A percentile compares a stretch with the other conserved stretches of the same genome.
These are phyloP conservation scores for Eupithecia dodoneata DNA, from an alignment of 2,888 invertebrate species.

Conservation along the genomic window DNA sequence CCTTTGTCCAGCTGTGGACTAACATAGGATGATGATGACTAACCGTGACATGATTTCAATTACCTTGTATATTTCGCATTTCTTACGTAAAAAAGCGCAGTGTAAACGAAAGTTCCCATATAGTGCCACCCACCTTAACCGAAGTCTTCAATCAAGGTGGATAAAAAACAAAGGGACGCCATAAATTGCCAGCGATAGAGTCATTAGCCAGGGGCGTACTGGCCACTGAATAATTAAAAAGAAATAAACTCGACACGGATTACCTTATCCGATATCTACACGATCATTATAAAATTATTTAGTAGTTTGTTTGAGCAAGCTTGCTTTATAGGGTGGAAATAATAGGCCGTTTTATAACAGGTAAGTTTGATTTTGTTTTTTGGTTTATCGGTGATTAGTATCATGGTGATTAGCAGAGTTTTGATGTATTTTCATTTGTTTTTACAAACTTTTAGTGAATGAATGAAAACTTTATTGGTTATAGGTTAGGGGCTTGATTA, in stretches of 20 bases:
- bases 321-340: slow-evolving; percentile 49
- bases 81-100: neutral
- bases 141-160: slow-evolving; percentile 62
- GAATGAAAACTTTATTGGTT: no score
- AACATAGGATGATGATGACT: no score
- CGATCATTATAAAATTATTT: slow-evolving; percentile 73
- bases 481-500: no score
- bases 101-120: neutral
- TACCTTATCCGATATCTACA: slow-evolving; percentile 76
- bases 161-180: slow-evolving; percentile 73
- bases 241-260: slow-evolving; percentile 82
- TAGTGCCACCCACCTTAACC: slow-evolving; percentile 38
- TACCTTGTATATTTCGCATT: no score
- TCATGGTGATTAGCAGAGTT: neutral
- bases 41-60: no score
- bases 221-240: slow-evolving; percentile 80
- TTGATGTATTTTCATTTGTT: neutral
- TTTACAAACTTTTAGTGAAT: neutral
- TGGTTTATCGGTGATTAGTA: slow-evolving; percentile 17
- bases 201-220: slow-evolving; percentile 80
- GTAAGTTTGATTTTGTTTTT: slow-evolving; percentile 20
- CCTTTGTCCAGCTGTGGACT: no score
- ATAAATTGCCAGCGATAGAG: slow-evolving; percentile 79
- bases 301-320: slow-evolving; percentile 63
- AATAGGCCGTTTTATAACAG: slow-evolving; percentile 29